Evolutionary conservation across 2,888 invertebrate species (phyloP), one percentile per base, ranked within the genome.

Genomic region (Mythimna pallens): DNA sequence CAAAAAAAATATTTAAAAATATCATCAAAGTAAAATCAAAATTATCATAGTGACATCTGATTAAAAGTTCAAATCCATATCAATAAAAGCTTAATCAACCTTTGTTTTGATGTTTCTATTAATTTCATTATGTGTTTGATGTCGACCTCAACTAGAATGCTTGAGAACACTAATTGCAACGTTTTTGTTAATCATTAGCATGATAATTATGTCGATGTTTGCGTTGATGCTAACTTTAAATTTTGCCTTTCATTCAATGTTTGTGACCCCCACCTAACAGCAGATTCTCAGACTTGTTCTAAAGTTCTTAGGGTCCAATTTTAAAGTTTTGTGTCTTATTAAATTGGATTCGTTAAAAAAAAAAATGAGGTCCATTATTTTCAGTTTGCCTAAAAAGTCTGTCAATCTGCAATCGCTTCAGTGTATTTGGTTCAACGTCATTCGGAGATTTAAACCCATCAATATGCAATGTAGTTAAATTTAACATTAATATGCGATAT

Each of bases 131-230:
- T 80, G 61, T 85, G 79, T 83, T 87, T 73, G 59, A 82, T 87
- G 78, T 86, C 65, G 52, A 77, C 63, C 82, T 78, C 71, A 76
- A 78, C 70, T 64, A 71, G 79, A 85, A 86, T 84, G 87, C 87
- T 88, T 86, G 68, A 73, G 73, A 77, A 77, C 73, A 87, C 80
- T 86, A 87, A 89, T 80, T 78, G 81, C 72, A 83, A 77, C 64
- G 59, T 82, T 88, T 52, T 88, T 87, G 80, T 89, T 89, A 78
- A 79, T 81, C 85, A 83, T 88, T 72, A 87, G 91, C 92, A 92
- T 92, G 92, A 84, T 88, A 85, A 86, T 76, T 84, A 82, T 84
- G 69, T 86, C 77, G 81, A 87, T 90, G 84, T 91, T 85, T 87
- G 84, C 85, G 81, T 89, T 86, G 59, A 76, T 83, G 84, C 81